Conservation (phyloP, 2,888 invertebrate genomes). For the Lasius platythorax region DNA sequence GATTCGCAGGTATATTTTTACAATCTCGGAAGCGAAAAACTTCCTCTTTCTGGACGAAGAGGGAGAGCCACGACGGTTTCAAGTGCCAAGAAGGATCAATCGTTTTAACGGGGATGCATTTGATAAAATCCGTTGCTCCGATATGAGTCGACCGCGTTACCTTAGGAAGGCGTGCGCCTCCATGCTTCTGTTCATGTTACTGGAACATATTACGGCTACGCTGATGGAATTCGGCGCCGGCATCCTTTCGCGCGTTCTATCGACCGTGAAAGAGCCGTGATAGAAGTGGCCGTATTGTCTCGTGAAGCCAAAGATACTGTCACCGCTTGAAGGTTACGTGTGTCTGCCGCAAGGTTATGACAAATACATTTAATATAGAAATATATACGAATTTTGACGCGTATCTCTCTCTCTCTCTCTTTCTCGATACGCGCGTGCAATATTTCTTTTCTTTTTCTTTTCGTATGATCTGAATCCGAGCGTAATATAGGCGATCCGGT, state of each 20-base stretch:
- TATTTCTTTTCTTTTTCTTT: background rate
- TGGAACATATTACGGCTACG: constrained; percentile 99
- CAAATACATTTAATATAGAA: constrained; percentile 46
- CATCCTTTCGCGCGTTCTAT: constrained; percentile 71
- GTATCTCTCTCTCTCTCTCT: background rate
- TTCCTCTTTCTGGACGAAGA: background rate
- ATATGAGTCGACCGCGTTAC: constrained; percentile 82
- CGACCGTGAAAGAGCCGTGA: constrained; percentile 18
- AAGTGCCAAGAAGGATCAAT: background rate
- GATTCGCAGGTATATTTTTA: background rate
- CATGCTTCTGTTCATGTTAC: constrained; percentile 99
- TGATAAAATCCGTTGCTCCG: background rate
- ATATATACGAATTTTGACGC: background rate
- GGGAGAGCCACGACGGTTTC: background rate
- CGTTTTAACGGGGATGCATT: background rate
- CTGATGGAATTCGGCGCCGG: constrained; percentile 87
- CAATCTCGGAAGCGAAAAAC: background rate
- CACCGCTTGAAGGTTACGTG: constrained; percentile 60
- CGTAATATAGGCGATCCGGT: background rate
- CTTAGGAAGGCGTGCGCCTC: constrained; percentile 98
- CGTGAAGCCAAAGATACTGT: constrained; percentile 59
- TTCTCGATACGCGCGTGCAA: background rate
- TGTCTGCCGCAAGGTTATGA: background rate
- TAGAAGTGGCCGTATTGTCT: constrained; percentile 49
- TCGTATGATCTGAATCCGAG: background rate